Base-by-base conservation (phyloP, 2,797 vertebrate species). In the Nothura maculosa region DNA sequence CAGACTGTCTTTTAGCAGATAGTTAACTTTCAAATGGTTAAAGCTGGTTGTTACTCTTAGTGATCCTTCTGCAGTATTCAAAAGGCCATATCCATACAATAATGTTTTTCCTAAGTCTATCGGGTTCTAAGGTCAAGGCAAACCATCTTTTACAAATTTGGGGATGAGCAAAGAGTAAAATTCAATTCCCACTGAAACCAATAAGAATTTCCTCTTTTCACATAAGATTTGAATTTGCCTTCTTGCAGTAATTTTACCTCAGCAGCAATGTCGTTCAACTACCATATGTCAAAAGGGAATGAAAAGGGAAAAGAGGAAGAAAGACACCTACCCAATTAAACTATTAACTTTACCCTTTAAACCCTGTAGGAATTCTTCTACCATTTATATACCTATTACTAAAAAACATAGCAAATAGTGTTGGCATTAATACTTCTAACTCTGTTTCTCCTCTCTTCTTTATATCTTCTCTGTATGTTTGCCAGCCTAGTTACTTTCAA, bases 21-120 rank as follows among this genome's bases (percentile, higher is more conserved):
- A 62, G 2, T 4, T 16, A 64, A 62, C 30, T 78, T 90, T 72
- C 57, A 64, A 14, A 32, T 25, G 5, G 18, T 47, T 66, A 47
- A 66, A 40, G 17, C 1, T 54, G 34, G 2, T 34, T 38, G 4
- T 63, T 43, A 61, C 10, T 8, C 19, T 55, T 90, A 25, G 25
- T 63, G 45, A 85, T 58, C 84, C 15, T 62, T 83, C 78, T 87
- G 28, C 38, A 57, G 74, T 78, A 68, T 15, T 85, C 74, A 76
- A 95, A 94, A 86, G 50, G 81, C 42, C 73, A 40, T 24, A 19
- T 25, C 43, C 90, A 83, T 48, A 84, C 24, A 82, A 50, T 64
- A 90, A 30, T 43, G 9, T 70, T 90, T 94, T 38, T 81, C 93
- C 52, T 92, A 82, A 87, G 58, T 84, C 76, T 81, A 96, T 42